Base-by-base conservation (phyloP, 2,888 invertebrate genomes). In the Leucania comma region DNA sequence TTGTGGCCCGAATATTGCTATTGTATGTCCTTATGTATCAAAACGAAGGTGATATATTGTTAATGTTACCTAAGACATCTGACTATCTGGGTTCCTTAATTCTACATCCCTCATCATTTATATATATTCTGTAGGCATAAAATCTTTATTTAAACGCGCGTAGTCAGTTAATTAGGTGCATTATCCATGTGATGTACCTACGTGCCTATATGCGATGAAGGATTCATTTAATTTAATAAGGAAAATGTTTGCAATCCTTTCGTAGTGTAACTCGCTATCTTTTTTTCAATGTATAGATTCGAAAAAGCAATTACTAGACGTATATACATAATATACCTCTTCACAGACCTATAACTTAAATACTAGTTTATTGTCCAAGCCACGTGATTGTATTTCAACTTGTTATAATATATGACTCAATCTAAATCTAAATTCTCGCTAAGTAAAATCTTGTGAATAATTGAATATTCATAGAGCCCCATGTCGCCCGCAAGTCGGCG, bases 401-500 rank as follows among this genome's bases (percentile, higher is more conserved):
- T 42, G 10, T 35, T 79, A 82, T 83, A 78, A 68, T 86, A 75
- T 83, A 85, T 89, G 84, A 88, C 87, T 87, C 84, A 80, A 82
- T 86, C 75, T 86, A 90, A 90, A 90, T 90, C 91, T 86, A 86
- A 90, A 92, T 90, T 90, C 89, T 87, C 88, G 88, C 88, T 90
- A 90, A 91, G 92, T 91, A 92, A 93, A 93, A 92, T 93, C 92
- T 93, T 90, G 90, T 91, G 91, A 93, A 92, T 92, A 92, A 91
- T 92, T 94, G 93, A 94, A 95, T 95, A 95, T 95, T 94, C 94
- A 95, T 94, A 86, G 88, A 80, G 87, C 90, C 86, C 91, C 90
- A 86, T 90, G 92, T 92, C 92, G 92, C 90, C 93, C 93, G 92
- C 94, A 94, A 94, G 93, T 93, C 93, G 93, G 87, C 86, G 88